Conservation (phyloP, 2,888 invertebrate genomes). For the Chymomyza amoena region DNA sequence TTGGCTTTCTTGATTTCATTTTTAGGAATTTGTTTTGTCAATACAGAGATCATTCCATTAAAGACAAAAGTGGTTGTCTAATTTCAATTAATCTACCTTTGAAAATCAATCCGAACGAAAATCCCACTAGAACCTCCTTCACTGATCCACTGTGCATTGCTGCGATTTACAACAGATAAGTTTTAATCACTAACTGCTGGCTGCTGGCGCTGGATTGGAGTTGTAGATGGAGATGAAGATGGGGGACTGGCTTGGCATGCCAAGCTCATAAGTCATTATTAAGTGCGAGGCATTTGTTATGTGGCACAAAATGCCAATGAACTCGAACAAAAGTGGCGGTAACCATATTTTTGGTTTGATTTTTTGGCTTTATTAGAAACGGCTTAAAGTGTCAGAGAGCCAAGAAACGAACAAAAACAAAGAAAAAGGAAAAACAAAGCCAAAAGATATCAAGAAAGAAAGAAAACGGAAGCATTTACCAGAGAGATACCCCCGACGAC, state of each 20-base stretch:
- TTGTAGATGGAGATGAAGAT: not conserved
- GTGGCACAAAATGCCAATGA: constrained; percentile 68
- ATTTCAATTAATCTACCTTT: not conserved
- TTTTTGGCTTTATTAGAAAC: constrained; percentile 16
- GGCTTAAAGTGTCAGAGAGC: not conserved
- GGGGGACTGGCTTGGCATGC: constrained; percentile 32
- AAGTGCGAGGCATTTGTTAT: constrained; percentile 58
- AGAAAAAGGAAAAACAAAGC: not conserved
- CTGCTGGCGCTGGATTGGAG: not conserved
- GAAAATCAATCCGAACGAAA: not conserved
- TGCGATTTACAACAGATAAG: not conserved
- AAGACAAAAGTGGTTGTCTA: not conserved
- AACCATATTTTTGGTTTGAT: constrained; percentile 4
- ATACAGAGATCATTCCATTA: no score
- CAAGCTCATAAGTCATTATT: constrained; percentile 58
- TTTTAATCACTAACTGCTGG: not conserved
- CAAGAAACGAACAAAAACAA: not conserved
- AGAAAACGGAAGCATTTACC: constrained; percentile 31
- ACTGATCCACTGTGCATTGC: constrained; percentile 28
- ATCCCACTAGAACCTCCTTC: not conserved
- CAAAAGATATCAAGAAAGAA: constrained; percentile 21
- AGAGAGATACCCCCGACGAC: constrained; percentile 48
- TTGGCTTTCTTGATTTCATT: no score
- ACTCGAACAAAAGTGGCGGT: constrained; percentile 27
- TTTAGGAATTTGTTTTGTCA: no score